These are phyloP conservation scores for Strigamia transsilvanica DNA, from an alignment of 2,888 invertebrate species.

Conservation along the genomic window DNA sequence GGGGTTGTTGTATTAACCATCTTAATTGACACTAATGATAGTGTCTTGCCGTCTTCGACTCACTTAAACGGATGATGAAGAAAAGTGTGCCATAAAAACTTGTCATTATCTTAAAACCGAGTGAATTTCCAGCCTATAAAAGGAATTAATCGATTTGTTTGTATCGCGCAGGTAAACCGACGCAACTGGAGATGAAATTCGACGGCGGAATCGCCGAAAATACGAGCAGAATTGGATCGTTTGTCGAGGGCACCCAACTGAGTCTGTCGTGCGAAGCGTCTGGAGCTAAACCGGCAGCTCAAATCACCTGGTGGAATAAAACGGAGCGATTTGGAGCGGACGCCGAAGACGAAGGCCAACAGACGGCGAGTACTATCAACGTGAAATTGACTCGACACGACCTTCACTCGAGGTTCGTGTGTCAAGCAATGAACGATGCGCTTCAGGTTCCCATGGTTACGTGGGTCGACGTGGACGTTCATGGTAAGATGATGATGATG, in stretches of 20 bases:
- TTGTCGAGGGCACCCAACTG: constrained; percentile 75
- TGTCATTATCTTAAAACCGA: neutral
- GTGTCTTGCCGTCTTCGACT: neutral
- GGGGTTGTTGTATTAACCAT: neutral
- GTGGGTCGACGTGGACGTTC: constrained; percentile 73
- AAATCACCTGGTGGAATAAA: constrained; percentile 85
- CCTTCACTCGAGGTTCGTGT: constrained; percentile 75
- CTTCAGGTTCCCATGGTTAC: constrained; percentile 65
- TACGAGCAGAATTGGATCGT: constrained; percentile 69
- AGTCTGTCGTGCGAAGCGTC: constrained; percentile 77
- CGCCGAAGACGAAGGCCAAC: constrained; percentile 68
- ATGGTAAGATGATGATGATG: constrained; percentile 71
- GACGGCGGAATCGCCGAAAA: constrained; percentile 46
- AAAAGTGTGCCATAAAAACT: neutral
- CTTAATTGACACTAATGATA: constrained; percentile 27
- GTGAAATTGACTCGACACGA: constrained; percentile 76
- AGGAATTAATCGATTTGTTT: neutral
- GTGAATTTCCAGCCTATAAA: neutral
- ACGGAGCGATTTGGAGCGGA: constrained; percentile 72
- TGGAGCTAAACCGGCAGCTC: constrained; percentile 85
- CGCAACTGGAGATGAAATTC: constrained; percentile 4
- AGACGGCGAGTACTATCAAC: constrained; percentile 72
- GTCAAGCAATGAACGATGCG: constrained; percentile 75
- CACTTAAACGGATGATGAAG: neutral
- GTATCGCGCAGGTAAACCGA: neutral